phyloP scores from a whole-genome alignment of 2,888 invertebrate genomes.

The Scelioninae gen. 1 region DNA sequence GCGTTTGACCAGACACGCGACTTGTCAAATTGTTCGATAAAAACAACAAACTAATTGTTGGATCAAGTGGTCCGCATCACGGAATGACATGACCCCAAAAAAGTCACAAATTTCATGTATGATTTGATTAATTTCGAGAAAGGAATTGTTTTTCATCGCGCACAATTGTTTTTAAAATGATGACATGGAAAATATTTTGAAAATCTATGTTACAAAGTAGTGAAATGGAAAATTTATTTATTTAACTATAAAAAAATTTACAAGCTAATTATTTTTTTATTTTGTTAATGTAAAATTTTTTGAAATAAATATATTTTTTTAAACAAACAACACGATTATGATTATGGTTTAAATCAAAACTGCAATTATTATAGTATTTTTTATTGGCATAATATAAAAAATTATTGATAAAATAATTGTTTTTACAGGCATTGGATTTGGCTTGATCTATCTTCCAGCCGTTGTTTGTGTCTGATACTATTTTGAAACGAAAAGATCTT shows the following conservation, averaged over 20 bases:
- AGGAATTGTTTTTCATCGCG: not conserved
- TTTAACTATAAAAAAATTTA: no score
- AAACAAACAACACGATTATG: no score
- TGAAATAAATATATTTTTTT: no score
- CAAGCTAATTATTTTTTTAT: no score
- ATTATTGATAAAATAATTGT: constrained; percentile 17
- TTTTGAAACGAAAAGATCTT: constrained; percentile 96
- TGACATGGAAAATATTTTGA: no score
- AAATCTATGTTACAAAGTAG: no score
- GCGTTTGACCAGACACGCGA: constrained; percentile 44
- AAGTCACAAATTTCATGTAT: not conserved
- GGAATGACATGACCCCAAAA: constrained; percentile 12
- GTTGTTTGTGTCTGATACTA: constrained; percentile 99
- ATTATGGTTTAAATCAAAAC: no score
- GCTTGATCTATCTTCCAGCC: constrained; percentile 97
- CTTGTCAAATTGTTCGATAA: constrained; percentile 42
- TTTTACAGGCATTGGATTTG: constrained; percentile 93
- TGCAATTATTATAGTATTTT: no score
- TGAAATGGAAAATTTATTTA: no score
- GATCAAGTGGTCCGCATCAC: constrained; percentile 40
- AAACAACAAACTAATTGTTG: constrained; percentile 50
- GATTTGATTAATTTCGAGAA: not conserved
- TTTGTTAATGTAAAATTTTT: no score
- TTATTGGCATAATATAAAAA: no score
- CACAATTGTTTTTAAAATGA: no score